Evolutionary conservation across 1,140 invertebrate species (phyloP).

Genomic region (Drosophila kohkoa): DNA sequence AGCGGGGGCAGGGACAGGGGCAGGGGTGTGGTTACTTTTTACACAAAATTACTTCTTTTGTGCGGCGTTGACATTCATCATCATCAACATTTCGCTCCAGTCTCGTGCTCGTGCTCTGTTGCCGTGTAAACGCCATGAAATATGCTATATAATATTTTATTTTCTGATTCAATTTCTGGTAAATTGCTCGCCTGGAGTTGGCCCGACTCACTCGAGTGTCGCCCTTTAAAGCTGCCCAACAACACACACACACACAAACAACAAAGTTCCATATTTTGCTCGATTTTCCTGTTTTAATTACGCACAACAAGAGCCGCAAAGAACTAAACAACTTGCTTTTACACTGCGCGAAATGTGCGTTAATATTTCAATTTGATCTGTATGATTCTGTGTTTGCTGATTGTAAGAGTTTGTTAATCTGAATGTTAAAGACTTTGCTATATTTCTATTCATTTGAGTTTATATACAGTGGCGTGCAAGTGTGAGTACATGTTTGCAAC

Average conservation of each 20-base stretch:
- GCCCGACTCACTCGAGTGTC: background rate
- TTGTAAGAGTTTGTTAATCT: too few species aligned
- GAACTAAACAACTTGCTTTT: constrained; percentile 10
- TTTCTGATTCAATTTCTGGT: constrained; percentile 53
- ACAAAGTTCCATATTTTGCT: constrained; percentile 13
- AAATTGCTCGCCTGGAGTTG: background rate
- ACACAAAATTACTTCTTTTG: constrained; percentile 82
- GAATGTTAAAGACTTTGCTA: too few species aligned
- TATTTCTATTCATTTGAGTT: too few species aligned
- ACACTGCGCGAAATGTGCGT: constrained; percentile 12
- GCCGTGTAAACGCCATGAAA: constrained; percentile 61
- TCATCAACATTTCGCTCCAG: constrained; percentile 64
- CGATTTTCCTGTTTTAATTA: constrained; percentile 43
- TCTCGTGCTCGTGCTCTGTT: constrained; percentile 8
- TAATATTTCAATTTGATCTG: too few species aligned
- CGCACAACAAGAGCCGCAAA: constrained; percentile 10
- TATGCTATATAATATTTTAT: constrained; percentile 74
- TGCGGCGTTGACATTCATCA: constrained; percentile 74
- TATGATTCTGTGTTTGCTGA: too few species aligned
- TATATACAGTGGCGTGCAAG: too few species aligned
- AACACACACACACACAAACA: background rate
- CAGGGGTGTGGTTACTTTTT: constrained; percentile 52
- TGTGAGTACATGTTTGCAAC: too few species aligned
- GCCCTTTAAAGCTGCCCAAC: constrained; percentile 40
- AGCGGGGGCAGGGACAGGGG: too few species aligned